Conservation (phyloP, 1,140 invertebrate species). For the Oppia nitens region DNA sequence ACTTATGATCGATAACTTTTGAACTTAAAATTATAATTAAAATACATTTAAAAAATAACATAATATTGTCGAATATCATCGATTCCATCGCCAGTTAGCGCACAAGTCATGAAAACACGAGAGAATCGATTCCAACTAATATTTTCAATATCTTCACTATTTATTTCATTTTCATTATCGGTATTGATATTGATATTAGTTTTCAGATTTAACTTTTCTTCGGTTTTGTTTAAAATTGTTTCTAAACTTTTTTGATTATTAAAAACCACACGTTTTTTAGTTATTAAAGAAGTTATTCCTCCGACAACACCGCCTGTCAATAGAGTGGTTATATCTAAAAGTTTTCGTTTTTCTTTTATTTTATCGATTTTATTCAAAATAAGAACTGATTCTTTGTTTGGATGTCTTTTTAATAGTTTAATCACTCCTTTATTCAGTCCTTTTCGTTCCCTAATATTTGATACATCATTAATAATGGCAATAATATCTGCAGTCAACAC, state of each 20-base stretch:
- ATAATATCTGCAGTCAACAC: conserved; percentile 57
- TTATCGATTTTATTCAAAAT: conserved; percentile 77
- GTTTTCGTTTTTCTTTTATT: conserved; percentile 50
- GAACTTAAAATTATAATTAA: too few relatives aligned
- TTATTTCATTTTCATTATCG: too few relatives aligned
- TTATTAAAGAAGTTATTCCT: conserved; percentile 18
- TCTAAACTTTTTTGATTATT: conserved; percentile 1
- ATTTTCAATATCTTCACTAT: too few relatives aligned
- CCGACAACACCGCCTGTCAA: conserved; percentile 44
- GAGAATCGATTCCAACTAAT: conserved; percentile 49
- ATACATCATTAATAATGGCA: conserved; percentile 66
- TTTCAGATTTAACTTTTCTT: background rate
- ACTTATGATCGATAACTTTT: too few relatives aligned
- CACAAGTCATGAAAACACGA: conserved; percentile 75
- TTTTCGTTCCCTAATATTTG: conserved; percentile 45
- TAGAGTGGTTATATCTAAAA: conserved; percentile 47
- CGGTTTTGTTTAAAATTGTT: conserved; percentile 1
- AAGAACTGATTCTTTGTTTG: conserved; percentile 50
- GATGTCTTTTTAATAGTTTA: conserved; percentile 42
- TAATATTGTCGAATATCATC: conserved; percentile 39
- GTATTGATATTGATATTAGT: background rate
- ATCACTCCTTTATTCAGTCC: conserved; percentile 49
- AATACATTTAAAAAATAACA: too few relatives aligned
- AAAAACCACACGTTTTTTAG: background rate
- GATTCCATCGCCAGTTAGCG: conserved; percentile 56